Percentiles rank a stretch among this genome's conserved stretches.
Evolutionary conservation across 1,140 invertebrate genomes (phyloP).

Genomic region (Tachypleus tridentatus): DNA sequence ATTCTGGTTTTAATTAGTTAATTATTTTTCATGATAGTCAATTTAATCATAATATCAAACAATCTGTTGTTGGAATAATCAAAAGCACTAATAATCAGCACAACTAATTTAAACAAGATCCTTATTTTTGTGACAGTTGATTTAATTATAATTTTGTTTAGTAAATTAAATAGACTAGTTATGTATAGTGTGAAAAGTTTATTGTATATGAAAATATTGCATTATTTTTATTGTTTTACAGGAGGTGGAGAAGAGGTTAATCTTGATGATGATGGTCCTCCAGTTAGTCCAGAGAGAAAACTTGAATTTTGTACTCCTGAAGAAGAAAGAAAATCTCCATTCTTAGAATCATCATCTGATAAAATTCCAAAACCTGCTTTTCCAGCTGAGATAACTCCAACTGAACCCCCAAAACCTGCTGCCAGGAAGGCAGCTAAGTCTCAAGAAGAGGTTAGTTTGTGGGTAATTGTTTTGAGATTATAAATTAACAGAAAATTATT

Average conservation of each 20-base stretch:
- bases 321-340: conserved; percentile 11
- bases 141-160: too few species aligned
- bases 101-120: too few species aligned
- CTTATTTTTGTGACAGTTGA: too few species aligned
- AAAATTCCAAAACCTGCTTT: background rate
- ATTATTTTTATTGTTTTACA: conserved; percentile 8
- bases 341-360: conserved; percentile 5
- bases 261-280: conserved; percentile 20
- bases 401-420: conserved; percentile 8
- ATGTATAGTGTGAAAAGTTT: too few species aligned
- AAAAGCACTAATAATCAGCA: too few species aligned
- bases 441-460: conserved; percentile 16
- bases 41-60: too few species aligned
- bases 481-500: too few species aligned
- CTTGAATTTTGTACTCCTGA: conserved; percentile 17
- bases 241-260: conserved; percentile 25
- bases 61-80: too few species aligned
- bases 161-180: too few species aligned
- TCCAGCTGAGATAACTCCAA: conserved; percentile 13
- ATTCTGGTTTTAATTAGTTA: too few species aligned
- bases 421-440: conserved; percentile 7
- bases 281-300: conserved; percentile 8
- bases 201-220: too few species aligned
- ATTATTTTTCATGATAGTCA: too few species aligned
- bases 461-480: background rate